Conservation (phyloP, 2,797 vertebrate species). For the Centroberyx gerrardi region DNA sequence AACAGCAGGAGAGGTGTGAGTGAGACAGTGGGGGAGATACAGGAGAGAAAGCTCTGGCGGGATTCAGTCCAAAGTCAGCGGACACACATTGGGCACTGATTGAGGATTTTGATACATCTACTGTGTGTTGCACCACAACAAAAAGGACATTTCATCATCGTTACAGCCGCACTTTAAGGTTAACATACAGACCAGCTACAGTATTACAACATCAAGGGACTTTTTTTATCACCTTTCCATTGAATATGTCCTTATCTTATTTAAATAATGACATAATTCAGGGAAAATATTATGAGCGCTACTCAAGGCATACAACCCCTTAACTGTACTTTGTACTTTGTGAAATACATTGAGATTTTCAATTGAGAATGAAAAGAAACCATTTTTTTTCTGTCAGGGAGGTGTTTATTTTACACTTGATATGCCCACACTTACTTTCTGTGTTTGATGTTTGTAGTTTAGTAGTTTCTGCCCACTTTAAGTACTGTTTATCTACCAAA, state of each 20-base stretch:
- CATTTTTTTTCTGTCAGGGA: neutral
- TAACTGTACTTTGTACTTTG: neutral
- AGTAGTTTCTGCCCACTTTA: neutral
- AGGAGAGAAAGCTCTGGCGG: too few species aligned
- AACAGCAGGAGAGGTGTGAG: too few species aligned
- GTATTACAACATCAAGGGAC: neutral
- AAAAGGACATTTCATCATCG: neutral
- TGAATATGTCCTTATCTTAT: neutral
- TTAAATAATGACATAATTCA: neutral
- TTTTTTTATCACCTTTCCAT: neutral
- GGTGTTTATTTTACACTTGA: neutral
- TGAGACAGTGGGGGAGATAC: too few species aligned
- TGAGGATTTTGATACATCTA: neutral
- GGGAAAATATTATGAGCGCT: neutral
- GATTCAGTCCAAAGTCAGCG: too few species aligned
- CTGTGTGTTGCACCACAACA: constrained; percentile 8
- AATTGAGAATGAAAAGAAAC: neutral
- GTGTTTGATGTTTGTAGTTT: neutral
- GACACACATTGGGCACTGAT: neutral
- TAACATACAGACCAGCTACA: neutral
- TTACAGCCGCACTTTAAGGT: neutral
- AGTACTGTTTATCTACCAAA: neutral
- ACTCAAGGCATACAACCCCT: neutral
- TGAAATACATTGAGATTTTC: neutral
- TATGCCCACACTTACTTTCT: neutral